These are phyloP conservation scores for Rhynchotus rufescens DNA, from an alignment of 2,797 vertebrate genomes.

Conservation along the genomic window DNA sequence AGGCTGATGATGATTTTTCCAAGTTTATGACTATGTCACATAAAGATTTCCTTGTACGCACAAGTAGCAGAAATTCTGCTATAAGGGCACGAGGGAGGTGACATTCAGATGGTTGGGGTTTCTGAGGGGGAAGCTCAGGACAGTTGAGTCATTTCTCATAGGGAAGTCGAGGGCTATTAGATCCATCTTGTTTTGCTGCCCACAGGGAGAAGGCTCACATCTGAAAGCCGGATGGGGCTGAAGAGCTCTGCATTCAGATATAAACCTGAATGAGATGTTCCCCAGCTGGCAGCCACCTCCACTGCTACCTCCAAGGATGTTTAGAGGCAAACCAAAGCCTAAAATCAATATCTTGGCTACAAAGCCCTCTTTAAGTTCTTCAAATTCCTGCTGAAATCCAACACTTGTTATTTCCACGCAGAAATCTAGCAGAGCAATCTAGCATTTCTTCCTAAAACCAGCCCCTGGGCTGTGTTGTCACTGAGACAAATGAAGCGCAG, in stretches of 20 bases:
- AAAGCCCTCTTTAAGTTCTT: background rate
- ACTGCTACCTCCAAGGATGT: background rate
- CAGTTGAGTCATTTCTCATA: background rate
- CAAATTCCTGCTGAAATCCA: background rate
- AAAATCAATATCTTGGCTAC: background rate
- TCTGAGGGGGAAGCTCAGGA: background rate
- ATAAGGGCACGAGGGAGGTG: background rate
- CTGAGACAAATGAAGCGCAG: background rate
- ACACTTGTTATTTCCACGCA: rapidly evolving
- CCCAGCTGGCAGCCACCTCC: rapidly evolving
- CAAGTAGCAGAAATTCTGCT: background rate
- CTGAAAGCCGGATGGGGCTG: background rate
- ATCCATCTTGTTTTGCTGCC: background rate
- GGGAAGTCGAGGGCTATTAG: background rate
- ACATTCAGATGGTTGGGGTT: background rate
- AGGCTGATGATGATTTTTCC: background rate
- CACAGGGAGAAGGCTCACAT: background rate
- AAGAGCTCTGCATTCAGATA: background rate
- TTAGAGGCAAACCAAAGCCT: background rate
- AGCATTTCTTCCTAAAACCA: background rate
- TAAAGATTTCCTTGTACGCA: slow-evolving; percentile 32
- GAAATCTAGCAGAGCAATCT: background rate
- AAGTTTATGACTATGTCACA: slow-evolving; percentile 12
- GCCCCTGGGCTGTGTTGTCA: rapidly evolving
- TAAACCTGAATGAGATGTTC: background rate